phyloP scores from a whole-genome alignment of 2,888 invertebrate species.

The Sabatieria punctata region DNA sequence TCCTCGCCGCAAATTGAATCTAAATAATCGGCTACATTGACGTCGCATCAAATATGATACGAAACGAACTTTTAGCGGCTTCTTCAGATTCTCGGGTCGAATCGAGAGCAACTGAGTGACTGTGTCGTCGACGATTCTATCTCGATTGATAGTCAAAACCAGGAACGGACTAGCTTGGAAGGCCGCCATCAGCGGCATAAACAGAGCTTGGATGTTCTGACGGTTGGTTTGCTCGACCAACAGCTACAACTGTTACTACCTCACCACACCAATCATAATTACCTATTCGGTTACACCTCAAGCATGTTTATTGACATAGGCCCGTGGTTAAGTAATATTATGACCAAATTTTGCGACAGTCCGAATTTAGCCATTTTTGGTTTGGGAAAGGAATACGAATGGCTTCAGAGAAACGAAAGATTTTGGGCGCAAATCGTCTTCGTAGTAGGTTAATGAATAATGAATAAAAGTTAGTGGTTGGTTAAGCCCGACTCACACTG shows the following conservation, averaged over 20 bases:
- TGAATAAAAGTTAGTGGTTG: too few species aligned
- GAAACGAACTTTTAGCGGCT: conserved; percentile 57
- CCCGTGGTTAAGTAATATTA: too few species aligned
- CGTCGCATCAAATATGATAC: not conserved
- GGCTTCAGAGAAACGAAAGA: too few species aligned
- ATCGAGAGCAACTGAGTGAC: conserved; percentile 53
- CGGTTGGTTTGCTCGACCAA: conserved; percentile 3
- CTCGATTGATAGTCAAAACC: conserved; percentile 58
- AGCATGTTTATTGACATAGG: too few species aligned
- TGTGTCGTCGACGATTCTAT: conserved; percentile 71
- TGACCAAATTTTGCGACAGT: too few species aligned
- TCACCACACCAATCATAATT: not conserved
- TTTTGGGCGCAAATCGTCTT: too few species aligned
- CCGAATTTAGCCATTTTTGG: too few species aligned
- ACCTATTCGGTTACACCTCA: conserved; percentile 12
- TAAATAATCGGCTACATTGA: conserved; percentile 14
- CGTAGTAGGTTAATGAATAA: too few species aligned
- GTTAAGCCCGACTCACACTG: too few species aligned
- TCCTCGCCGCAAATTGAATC: conserved; percentile 83
- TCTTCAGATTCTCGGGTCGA: conserved; percentile 63
- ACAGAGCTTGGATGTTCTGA: conserved; percentile 6
- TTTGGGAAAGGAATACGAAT: too few species aligned
- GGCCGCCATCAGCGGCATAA: conserved; percentile 4
- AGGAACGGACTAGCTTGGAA: conserved; percentile 45
- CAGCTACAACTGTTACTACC: not conserved